phyloP scores from a whole-genome alignment of 1,140 invertebrate genomes.

The Leptestheria dahalacensis region DNA sequence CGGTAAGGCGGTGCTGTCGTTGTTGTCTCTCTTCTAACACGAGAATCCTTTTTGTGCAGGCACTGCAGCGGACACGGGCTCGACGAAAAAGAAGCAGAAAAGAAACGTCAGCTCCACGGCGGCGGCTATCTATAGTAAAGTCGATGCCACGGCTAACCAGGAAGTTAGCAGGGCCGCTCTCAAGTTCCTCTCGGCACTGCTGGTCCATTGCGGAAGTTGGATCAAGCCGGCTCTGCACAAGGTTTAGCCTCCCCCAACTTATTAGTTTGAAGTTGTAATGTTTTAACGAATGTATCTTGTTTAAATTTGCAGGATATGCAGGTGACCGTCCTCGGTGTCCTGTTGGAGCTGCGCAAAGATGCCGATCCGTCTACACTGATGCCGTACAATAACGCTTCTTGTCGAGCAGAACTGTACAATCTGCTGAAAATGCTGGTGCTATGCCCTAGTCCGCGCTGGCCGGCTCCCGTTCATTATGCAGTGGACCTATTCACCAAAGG shows the following conservation, averaged over 20 bases:
- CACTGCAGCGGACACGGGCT: background rate
- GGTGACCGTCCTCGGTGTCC: background rate
- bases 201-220: background rate
- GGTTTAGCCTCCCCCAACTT: no score
- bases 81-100: conserved; percentile 1
- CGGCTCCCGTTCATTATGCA: conserved; percentile 6
- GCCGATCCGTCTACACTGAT: background rate
- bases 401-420: background rate
- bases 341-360: background rate
- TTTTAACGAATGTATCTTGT: background rate
- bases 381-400: conserved; percentile 3
- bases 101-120: background rate
- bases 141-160: background rate
- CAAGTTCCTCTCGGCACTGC: background rate
- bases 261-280: background rate
- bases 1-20: background rate
- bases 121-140: background rate
- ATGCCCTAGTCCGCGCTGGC: conserved; percentile 3
- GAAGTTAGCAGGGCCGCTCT: conserved; percentile 1
- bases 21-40: background rate
- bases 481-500: conserved; percentile 4
- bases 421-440: conserved; percentile 3
- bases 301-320: background rate
- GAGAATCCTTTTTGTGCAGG: background rate
- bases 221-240: conserved; percentile 7